Percentiles rank a stretch among this genome's conserved stretches.
phyloP scores from a whole-genome alignment of 2,113 vertebrate species.

The Pavo muticus region DNA sequence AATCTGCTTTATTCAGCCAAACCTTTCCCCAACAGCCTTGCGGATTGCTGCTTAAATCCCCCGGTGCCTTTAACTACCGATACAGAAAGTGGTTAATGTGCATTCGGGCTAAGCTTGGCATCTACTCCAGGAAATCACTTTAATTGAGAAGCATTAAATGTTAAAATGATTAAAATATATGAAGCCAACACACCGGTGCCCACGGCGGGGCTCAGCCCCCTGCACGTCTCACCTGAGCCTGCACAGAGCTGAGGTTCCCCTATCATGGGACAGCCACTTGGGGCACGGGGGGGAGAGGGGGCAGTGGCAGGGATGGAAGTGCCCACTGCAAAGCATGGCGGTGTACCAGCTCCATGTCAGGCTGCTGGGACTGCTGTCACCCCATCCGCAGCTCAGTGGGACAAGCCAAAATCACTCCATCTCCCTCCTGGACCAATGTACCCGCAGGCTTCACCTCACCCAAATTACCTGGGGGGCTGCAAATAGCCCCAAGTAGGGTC shows the following conservation, averaged over 20 bases:
- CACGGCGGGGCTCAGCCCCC: neutral
- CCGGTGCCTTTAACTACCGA: conserved; percentile 87
- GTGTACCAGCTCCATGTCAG: neutral
- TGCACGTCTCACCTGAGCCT: neutral
- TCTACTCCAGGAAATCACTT: conserved; percentile 87
- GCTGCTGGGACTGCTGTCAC: neutral
- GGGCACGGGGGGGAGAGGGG: neutral
- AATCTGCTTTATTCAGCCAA: conserved; percentile 91
- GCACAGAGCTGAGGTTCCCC: neutral
- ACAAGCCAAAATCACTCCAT: neutral
- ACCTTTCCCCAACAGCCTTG: conserved; percentile 82
- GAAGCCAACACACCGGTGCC: conserved; percentile 70
- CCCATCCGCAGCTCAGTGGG: neutral
- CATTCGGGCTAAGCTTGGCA: conserved; percentile 80
- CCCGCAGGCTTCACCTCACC: neutral
- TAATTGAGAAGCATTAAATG: conserved; percentile 88
- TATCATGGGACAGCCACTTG: neutral
- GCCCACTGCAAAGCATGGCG: neutral
- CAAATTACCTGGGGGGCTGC: neutral
- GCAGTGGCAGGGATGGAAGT: neutral
- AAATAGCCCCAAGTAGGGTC: rapidly evolving
- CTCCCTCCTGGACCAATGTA: rapidly evolving
- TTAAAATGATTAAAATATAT: conserved; percentile 85
- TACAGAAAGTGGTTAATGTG: conserved; percentile 87
- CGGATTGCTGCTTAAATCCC: conserved; percentile 89